Evolutionary conservation across 2,113 vertebrate species (phyloP).

Genomic region (Cottus gobio): DNA sequence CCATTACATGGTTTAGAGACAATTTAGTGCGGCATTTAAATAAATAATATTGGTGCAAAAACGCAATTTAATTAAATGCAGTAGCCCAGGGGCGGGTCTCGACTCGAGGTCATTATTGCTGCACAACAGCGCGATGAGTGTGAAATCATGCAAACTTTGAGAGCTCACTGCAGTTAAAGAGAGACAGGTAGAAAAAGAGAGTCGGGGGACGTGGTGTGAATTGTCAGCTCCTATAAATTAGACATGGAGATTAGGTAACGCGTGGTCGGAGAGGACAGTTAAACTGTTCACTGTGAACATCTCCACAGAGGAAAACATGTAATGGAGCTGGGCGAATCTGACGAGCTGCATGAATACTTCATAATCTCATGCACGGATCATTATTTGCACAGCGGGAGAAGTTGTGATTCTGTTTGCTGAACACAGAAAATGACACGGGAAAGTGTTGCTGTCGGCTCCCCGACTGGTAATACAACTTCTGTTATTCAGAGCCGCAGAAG

Average conservation of each 20-base stretch:
- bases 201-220: not conserved
- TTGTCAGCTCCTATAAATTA: conserved; percentile 12
- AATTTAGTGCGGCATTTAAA: conserved; percentile 61
- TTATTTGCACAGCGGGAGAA: conserved; percentile 19
- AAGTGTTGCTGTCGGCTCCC: not conserved
- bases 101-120: conserved; percentile 30
- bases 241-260: conserved; percentile 21
- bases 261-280: conserved; percentile 9
- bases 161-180: conserved; percentile 10
- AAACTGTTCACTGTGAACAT: conserved; percentile 5
- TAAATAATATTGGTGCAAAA: conserved; percentile 57
- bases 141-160: conserved; percentile 4
- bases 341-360: conserved; percentile 48
- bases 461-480: not conserved
- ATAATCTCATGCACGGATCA: conserved; percentile 37
- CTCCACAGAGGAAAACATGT: conserved; percentile 25
- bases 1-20: conserved; percentile 55
- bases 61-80: conserved; percentile 50
- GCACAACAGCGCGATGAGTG: conserved; percentile 30
- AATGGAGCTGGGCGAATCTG: conserved; percentile 18
- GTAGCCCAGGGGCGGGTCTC: conserved; percentile 21
- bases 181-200: not conserved
- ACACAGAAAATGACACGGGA: not conserved
- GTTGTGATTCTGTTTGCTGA: conserved; percentile 8
- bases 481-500: not conserved